Evolutionary conservation across 2,113 vertebrate species (phyloP), one percentile per base, ranked within the genome.

Genomic region (Opisthocomus hoazin): DNA sequence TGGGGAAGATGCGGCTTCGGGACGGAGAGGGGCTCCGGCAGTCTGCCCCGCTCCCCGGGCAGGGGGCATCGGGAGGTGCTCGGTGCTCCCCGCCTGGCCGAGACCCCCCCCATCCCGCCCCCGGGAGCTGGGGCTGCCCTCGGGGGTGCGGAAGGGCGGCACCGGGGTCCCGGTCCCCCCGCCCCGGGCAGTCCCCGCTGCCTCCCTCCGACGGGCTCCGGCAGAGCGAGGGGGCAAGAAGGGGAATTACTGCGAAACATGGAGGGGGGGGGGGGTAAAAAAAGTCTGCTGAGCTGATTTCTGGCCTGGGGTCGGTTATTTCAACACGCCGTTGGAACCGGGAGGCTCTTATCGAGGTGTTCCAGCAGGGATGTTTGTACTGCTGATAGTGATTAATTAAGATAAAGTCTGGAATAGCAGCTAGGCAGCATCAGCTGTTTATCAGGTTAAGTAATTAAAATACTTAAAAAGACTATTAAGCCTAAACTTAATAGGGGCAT

Each of bases 401-500:
- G 92, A 86, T 88, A 70, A 90, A 80, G 51, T 34, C 79, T 34
- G 50, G 39, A 57, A 11, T 3, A 34, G 83, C 2, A 45, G 75
- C 71, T 41, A 58, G 39, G 83, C 66, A 76, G 81, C 51, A 50
- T 46, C 61, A 65, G 6, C 54, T 22, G 57, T 20, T 69, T 48
- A 39, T 43, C 51, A 36, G 30, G 27, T 19, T 3, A n/a, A 85
- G n/a, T 13, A 27, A 41, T 34, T 65, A 36, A 89, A 94, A 43
- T 15, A 68, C 17, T 75, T 66, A 8, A 17, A 56, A 51, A 13
- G 17, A 2, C n/a, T 6, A 1, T 41, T 50, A 51, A 81, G 11
- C 48, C 34, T 36, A 4, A 8, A 22, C 3, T 16, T 60, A 41
- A 39, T 1, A 3, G 34, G 34, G 34, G 2, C 9, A 3, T 6